Evolutionary conservation across 1,140 invertebrate species (phyloP).

Genomic region (Drosophila melanogaster): DNA sequence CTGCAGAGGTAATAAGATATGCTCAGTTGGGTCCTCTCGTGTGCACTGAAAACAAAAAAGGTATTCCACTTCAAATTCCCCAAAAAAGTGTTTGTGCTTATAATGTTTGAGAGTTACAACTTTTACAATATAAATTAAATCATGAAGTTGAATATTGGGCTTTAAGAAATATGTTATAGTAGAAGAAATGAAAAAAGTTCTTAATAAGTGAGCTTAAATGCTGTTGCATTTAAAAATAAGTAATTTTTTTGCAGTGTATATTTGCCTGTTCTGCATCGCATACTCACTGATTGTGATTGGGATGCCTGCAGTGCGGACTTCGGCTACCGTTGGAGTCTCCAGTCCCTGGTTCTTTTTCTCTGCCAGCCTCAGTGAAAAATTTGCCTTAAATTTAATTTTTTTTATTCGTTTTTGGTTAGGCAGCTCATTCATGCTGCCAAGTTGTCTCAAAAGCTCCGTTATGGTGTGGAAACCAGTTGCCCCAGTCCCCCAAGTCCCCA

Average conservation of each 20-base stretch:
- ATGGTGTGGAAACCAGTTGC: slow-evolving; percentile 66
- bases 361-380: slow-evolving; percentile 44
- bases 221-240: too few species aligned
- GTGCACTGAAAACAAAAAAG: not conserved
- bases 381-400: slow-evolving; percentile 48
- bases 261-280: slow-evolving; percentile 27
- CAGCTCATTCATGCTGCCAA: slow-evolving; percentile 48
- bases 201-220: too few species aligned
- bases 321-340: slow-evolving; percentile 55
- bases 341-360: slow-evolving; percentile 24
- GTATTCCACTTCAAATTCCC: too few species aligned
- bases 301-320: slow-evolving; percentile 64
- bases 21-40: slow-evolving; percentile 36
- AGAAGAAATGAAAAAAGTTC: too few species aligned
- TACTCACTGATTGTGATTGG: slow-evolving; percentile 43
- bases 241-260: slow-evolving; percentile 12
- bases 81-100: too few species aligned
- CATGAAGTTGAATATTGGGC: not conserved
- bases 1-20: slow-evolving; percentile 80
- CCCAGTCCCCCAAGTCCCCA: slow-evolving; percentile 33
- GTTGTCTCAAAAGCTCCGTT: slow-evolving; percentile 61
- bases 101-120: too few species aligned
- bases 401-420: slow-evolving; percentile 55
- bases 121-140: not conserved
- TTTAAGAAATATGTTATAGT: not conserved